phyloP scores from a whole-genome alignment of 2,888 invertebrate species.

The Onthophagus sagittarius region DNA sequence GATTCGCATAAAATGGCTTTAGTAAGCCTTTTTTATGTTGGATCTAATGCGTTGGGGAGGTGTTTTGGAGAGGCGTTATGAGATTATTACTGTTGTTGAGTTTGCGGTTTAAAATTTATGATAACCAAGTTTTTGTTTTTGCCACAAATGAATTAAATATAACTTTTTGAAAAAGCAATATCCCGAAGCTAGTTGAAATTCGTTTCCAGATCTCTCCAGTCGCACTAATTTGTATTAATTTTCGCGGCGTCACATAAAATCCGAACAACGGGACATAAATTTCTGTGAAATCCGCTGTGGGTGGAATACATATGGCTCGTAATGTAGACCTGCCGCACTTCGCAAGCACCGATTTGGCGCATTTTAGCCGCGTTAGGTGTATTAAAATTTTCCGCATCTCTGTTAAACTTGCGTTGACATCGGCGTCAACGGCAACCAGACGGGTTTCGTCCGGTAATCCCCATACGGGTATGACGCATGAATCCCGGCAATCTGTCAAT shows the following conservation, averaged over 20 bases:
- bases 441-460: neutral
- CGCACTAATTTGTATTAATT: slow-evolving; percentile 12
- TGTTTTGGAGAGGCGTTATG: neutral
- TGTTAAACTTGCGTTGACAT: neutral
- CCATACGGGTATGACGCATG: neutral
- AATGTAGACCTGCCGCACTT: neutral
- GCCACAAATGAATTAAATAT: neutral
- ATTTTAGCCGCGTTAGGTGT: neutral
- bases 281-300: neutral
- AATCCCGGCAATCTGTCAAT: neutral
- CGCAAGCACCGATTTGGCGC: neutral
- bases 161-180: neutral
- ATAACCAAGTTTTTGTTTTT: no score
- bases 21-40: neutral
- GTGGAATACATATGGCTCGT: slow-evolving; percentile 7
- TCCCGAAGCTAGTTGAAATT: neutral
- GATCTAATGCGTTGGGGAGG: neutral
- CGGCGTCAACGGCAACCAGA: neutral
- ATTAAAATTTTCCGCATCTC: neutral
- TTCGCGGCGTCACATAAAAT: slow-evolving; percentile 9
- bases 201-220: neutral
- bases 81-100: neutral
- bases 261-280: slow-evolving; percentile 2
- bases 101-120: no score
- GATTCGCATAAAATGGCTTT: neutral